phyloP scores from a whole-genome alignment of 2,797 vertebrate genomes.

The Cyclopterus lumpus region DNA sequence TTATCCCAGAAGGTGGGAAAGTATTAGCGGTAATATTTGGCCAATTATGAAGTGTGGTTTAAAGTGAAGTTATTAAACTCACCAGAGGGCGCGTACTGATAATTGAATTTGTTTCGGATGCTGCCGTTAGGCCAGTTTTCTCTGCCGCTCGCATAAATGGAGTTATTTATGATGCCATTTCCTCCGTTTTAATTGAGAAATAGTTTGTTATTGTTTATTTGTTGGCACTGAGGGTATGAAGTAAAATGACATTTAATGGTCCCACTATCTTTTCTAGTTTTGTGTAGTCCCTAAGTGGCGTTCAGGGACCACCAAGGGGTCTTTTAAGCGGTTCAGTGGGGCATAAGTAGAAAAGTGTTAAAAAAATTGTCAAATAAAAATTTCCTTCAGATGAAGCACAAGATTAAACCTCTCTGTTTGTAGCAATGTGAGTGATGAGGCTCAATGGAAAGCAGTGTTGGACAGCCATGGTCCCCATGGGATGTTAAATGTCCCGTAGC shows the following conservation, averaged over 20 bases:
- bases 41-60: conserved; percentile 52
- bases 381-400: neutral
- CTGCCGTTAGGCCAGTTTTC: conserved; percentile 19
- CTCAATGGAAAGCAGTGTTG: neutral
- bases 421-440: neutral
- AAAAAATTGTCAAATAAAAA: conserved; percentile 4
- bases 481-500: neutral
- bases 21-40: conserved; percentile 50
- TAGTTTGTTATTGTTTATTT: conserved; percentile 38
- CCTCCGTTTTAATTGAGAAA: conserved; percentile 33
- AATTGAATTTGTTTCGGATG: conserved; percentile 43
- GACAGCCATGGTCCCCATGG: neutral
- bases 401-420: neutral
- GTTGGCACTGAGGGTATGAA: conserved; percentile 8
- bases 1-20: conserved; percentile 33
- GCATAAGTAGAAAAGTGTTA: neutral
- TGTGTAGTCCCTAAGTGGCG: neutral
- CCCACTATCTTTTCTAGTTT: conserved; percentile 22
- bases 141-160: conserved; percentile 28
- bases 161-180: conserved; percentile 21
- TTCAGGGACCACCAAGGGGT: neutral
- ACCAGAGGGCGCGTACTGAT: conserved; percentile 39
- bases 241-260: conserved; percentile 32
- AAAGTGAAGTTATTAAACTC: conserved; percentile 59
- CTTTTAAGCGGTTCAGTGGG: neutral